phyloP scores from a whole-genome alignment of 1,140 invertebrate species.

The Eumeta japonica region DNA sequence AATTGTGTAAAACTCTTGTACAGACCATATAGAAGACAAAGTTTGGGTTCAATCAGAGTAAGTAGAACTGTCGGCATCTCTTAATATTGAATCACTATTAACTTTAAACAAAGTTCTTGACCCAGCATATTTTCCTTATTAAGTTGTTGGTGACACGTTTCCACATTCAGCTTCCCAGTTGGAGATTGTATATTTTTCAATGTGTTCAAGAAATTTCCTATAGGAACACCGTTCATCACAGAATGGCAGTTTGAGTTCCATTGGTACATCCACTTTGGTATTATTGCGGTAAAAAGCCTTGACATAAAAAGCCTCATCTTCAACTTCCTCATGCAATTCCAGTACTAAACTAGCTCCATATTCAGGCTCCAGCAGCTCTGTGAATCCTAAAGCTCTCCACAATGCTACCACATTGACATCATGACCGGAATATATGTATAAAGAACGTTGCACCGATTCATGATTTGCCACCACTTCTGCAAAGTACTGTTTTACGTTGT shows the following conservation, averaged over 20 bases:
- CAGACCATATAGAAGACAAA: too few species aligned
- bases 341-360: constrained; percentile 69
- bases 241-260: constrained; percentile 39
- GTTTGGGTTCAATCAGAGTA: too few species aligned
- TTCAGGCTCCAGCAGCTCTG: constrained; percentile 64
- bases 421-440: constrained; percentile 66
- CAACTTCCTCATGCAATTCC: constrained; percentile 61
- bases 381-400: constrained; percentile 66
- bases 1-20: too few species aligned
- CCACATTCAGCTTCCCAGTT: constrained; percentile 44
- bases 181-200: constrained; percentile 27
- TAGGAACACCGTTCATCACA: constrained; percentile 42
- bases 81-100: too few species aligned
- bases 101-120: too few species aligned
- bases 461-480: constrained; percentile 19
- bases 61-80: too few species aligned
- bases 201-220: constrained; percentile 23
- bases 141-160: too few species aligned
- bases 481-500: constrained; percentile 33
- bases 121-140: too few species aligned
- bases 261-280: constrained; percentile 44
- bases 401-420: constrained; percentile 73
- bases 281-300: constrained; percentile 49
- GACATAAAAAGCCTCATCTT: constrained; percentile 36
- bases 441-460: constrained; percentile 16